A percentile compares a stretch with the other conserved stretches of the same genome.
Evolutionary conservation across 2,888 invertebrate species (phyloP).

Genomic region (Norana najaformis): DNA sequence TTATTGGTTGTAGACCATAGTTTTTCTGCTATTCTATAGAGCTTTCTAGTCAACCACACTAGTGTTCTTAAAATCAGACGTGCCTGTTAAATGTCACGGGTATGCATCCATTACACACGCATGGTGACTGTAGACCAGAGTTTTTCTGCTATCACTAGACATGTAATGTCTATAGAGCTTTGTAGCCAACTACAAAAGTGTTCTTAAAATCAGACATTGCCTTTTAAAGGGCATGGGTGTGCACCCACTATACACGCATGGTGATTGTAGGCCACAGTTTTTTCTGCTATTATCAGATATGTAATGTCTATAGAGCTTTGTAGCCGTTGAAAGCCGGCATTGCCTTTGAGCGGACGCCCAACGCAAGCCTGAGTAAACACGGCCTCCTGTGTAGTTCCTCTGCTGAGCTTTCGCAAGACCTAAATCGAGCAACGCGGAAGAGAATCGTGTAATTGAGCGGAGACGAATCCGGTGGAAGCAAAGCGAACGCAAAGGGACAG

Average conservation of each 20-base stretch:
- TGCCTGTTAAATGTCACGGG: too few relatives aligned
- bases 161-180: neutral
- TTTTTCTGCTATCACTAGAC: neutral
- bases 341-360: neutral
- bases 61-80: too few relatives aligned
- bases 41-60: too few relatives aligned
- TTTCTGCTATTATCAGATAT: neutral
- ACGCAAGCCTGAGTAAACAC: neutral
- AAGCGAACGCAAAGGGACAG: neutral
- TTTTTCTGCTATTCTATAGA: too few relatives aligned
- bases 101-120: too few relatives aligned
- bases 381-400: too few relatives aligned
- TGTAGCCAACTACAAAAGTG: neutral
- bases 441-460: neutral
- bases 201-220: slow-evolving; percentile 13
- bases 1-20: too few relatives aligned
- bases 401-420: neutral
- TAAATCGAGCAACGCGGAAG: neutral
- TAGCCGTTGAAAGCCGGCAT: too few relatives aligned
- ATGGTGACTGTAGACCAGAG: too few relatives aligned
- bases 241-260: too few relatives aligned
- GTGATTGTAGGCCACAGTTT: too few relatives aligned
- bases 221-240: too few relatives aligned
- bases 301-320: neutral
- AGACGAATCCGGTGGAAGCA: neutral